Evolutionary conservation across 30 jellyfish, hydroid and myxozoan genomes (phyloP), one percentile per base, ranked within the genome.

Genomic region (Catostylus mosaicus): DNA sequence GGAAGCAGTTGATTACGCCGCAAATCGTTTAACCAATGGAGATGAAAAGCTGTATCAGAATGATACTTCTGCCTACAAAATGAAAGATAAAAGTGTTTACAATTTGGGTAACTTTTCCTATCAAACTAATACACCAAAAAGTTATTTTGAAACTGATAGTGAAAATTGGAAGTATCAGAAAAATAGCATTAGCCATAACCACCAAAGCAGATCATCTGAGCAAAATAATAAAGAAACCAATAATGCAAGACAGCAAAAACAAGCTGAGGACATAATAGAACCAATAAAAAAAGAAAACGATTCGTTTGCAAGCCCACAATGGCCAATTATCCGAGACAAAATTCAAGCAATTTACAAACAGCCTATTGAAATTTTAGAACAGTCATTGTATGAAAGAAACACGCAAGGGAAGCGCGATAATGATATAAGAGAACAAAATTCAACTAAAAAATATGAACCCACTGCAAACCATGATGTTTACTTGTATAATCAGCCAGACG

Each of bases 251-350:
- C 27, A 50, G 20, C 24, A 50, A 50, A 50, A 50, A 18, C 27
- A 50, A 50, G 24, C 4, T 16, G 24, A 0, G n/a, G n/a, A n/a
- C n/a, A n/a, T n/a, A n/a, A n/a, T n/a, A n/a, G n/a, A n/a, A n/a
- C n/a, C n/a, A n/a, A 6, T 8, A 4, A 6, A 20, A 23, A 59
- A 59, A 27, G 71, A 59, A 12, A 59, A 3, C 19, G 71, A 59
- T 5, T 59, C 71, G 3, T 27, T 59, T 59, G 71, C 71, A 59
- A 82, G 92, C 36, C 73, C 85, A 1, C 86, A 70, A 34, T 82
- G 92, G 92, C 92, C 92, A 38, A 31, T 54, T 18, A 80, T 82
- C n/a, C 54, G 83, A 74, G 92, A 82, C 62, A 82, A 82, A 82
- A 82, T 82, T 24, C 59, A 82, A 32, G 86, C 67, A 19, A 82